A percentile compares a stretch with the other conserved stretches of the same genome.
phyloP scores from a whole-genome alignment of 2,888 invertebrate species.

The Congeria kusceri region DNA sequence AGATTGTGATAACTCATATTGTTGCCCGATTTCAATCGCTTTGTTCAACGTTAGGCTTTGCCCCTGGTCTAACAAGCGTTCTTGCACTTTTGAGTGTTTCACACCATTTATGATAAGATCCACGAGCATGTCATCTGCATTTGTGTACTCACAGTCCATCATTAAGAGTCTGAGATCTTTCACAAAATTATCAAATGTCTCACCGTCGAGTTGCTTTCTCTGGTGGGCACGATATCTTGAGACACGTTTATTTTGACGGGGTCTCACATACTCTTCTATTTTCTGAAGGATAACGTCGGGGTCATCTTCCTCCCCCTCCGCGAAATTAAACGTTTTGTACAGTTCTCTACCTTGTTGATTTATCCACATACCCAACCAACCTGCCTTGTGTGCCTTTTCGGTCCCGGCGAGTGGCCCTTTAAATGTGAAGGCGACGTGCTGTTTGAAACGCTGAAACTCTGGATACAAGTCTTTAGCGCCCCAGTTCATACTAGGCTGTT shows the following conservation, averaged over 20 bases:
- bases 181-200: constrained; percentile 46
- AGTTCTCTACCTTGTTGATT: constrained; percentile 53
- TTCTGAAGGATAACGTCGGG: constrained; percentile 32
- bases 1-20: constrained; percentile 37
- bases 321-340: constrained; percentile 53
- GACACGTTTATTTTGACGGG: constrained; percentile 43
- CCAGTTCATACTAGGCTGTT: too few species aligned
- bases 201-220: constrained; percentile 37
- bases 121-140: constrained; percentile 37
- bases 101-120: constrained; percentile 32
- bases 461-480: too few species aligned
- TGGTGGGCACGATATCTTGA: constrained; percentile 40
- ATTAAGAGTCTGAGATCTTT: constrained; percentile 37
- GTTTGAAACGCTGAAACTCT: too few species aligned
- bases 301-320: constrained; percentile 24
- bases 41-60: constrained; percentile 29
- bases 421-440: too few species aligned
- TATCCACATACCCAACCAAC: constrained; percentile 44
- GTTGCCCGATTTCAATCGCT: constrained; percentile 37
- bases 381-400: not conserved
- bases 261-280: constrained; percentile 33
- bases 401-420: not conserved
- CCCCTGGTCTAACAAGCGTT: constrained; percentile 35
- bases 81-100: constrained; percentile 29
- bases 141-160: constrained; percentile 49